phyloP scores from a whole-genome alignment of 1,140 invertebrate genomes.

The Aphaenogaster rudis region DNA sequence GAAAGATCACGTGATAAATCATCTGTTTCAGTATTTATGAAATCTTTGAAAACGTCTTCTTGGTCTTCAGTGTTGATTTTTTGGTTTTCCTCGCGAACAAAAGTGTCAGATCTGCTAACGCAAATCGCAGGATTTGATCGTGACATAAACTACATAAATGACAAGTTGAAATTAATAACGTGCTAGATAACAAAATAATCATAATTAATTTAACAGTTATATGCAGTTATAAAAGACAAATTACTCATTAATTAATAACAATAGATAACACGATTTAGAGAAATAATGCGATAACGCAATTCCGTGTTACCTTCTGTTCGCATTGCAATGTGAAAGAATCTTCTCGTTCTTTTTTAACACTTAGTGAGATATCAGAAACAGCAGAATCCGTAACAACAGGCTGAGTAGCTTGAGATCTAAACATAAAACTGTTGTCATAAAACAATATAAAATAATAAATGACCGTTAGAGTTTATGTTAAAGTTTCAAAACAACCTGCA shows the following conservation, averaged over 20 bases:
- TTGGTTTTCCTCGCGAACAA: conserved; percentile 16
- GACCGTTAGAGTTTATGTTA: neutral
- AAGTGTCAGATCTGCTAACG: conserved; percentile 32
- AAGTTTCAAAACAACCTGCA: conserved; percentile 15
- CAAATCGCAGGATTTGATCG: conserved; percentile 49
- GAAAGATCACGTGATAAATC: neutral
- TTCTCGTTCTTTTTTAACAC: neutral
- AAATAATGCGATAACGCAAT: neutral
- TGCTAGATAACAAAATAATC: neutral
- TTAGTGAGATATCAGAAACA: neutral
- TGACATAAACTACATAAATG: conserved; percentile 41
- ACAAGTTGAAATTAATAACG: neutral
- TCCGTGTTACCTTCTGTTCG: conserved; percentile 19
- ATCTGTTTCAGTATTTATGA: neutral
- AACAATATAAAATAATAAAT: too few relatives aligned
- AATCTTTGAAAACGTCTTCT: neutral
- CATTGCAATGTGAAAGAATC: neutral
- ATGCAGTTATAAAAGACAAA: neutral
- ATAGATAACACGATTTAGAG: neutral
- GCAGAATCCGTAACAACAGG: neutral
- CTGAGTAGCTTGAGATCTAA: conserved; percentile 4
- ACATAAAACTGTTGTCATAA: conserved; percentile 17
- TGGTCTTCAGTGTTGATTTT: neutral
- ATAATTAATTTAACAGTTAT: neutral
- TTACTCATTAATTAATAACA: neutral